Evolutionary conservation across 2,113 vertebrate genomes (phyloP).

Genomic region (Thomomys bottae): DNA sequence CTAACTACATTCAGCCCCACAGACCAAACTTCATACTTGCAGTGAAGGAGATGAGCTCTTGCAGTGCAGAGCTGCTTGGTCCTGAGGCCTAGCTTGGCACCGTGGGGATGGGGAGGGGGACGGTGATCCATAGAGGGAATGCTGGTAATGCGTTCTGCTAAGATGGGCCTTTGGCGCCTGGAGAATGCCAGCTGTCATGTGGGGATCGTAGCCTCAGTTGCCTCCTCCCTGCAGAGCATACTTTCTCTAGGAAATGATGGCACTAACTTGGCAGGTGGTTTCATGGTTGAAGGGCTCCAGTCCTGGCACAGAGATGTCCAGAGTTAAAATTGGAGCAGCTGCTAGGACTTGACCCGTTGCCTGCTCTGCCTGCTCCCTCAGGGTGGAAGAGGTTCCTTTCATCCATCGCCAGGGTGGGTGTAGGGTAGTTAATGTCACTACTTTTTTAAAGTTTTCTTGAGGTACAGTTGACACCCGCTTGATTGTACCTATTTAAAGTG

Average conservation of each 20-base stretch:
- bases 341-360: background rate
- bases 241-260: slow-evolving; percentile 62
- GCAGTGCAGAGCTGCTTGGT: background rate
- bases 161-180: background rate
- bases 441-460: slow-evolving; percentile 5
- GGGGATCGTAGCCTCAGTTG: slow-evolving; percentile 23
- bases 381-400: background rate
- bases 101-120: background rate
- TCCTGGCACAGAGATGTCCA: background rate
- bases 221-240: background rate
- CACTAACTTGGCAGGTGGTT: slow-evolving; percentile 19
- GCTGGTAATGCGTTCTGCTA: background rate
- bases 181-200: slow-evolving; percentile 9
- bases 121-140: background rate
- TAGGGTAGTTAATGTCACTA: background rate
- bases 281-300: slow-evolving; percentile 22
- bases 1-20: background rate
- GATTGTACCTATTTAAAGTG: background rate
- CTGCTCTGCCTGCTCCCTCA: slow-evolving; percentile 13
- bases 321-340: background rate
- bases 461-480: background rate
- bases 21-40: background rate
- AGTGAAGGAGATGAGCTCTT: background rate
- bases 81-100: background rate
- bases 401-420: background rate